Base-by-base conservation (phyloP, 2,113 vertebrate genomes). In the Eolophus roseicapilla region DNA sequence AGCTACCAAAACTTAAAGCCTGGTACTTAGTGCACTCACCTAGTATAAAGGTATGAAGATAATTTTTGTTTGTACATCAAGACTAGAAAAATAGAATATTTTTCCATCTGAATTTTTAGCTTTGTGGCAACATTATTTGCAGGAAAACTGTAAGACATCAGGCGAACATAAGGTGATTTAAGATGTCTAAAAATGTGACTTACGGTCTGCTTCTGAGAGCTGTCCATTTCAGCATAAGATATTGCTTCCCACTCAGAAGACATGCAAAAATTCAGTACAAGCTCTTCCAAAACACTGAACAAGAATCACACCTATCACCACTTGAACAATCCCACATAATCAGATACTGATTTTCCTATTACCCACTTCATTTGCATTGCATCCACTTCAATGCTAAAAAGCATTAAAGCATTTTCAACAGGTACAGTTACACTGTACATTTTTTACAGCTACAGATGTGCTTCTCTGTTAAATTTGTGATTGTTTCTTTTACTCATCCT, bases 11-110 rank as follows among this genome's bases (percentile, higher is more conserved):
- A 46, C n/a, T 7, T 68, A 14, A 53, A 64, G 19, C 16, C 25
- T 43, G 20, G 35, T 47, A 12, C 29, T 71, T 28, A 28, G 28
- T 35, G 21, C 9, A 14, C 33, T 55, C 7, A 33, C 8, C 27
- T 8, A 18, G 18, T 13, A 33, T 68, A 89, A 75, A 50, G 7
- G 3, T 8, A 16, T 55, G 39, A 24, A 20, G 0, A 0, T 2
- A 39, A 74, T 63, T 57, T 39, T 24, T 44, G 17, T 53, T 37
- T 73, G 7, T 28, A 29, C 11, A 19, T 14, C 19, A 63, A 63
- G 78, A 39, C 21, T 33, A 50, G n/a, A 2, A 16, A 71, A 75
- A 4, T 2, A 84, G 17, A 33, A 4, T 62, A 13, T 53, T 86
- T 73, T 73, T 41, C 7, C 10, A 39, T 18, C 4, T 55, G 52